Conservation (phyloP, 1,140 invertebrate species). For the Vollenhovia emeryi region DNA sequence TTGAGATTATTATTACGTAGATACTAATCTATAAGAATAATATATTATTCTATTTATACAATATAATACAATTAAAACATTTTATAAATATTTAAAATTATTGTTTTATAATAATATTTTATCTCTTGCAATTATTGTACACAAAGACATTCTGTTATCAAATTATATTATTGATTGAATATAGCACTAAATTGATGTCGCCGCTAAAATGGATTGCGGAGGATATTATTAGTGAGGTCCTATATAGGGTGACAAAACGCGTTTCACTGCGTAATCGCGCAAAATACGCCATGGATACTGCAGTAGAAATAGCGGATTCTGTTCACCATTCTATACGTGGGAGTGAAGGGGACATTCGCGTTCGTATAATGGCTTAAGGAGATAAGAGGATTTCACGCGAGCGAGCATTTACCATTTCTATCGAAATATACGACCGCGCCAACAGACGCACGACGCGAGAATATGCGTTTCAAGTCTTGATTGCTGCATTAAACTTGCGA, state of each 20-base stretch:
- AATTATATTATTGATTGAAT: background rate
- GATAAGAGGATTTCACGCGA: slow-evolving; percentile 60
- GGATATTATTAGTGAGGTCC: slow-evolving; percentile 13
- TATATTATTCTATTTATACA: background rate
- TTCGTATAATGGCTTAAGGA: slow-evolving; percentile 57
- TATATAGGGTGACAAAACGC: background rate
- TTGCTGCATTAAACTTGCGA: background rate
- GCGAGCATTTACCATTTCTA: slow-evolving; percentile 45
- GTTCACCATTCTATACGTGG: slow-evolving; percentile 19
- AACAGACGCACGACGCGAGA: background rate
- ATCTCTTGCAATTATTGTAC: background rate
- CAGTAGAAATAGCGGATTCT: slow-evolving; percentile 36
- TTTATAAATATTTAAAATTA: background rate
- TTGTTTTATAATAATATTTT: background rate
- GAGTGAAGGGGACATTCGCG: background rate
- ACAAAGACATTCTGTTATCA: background rate
- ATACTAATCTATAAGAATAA: background rate
- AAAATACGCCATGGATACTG: slow-evolving; percentile 4
- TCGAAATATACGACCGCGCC: slow-evolving; percentile 26
- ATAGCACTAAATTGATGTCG: background rate
- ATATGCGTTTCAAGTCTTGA: slow-evolving; percentile 13
- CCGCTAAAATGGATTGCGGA: background rate
- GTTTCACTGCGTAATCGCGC: slow-evolving; percentile 22
- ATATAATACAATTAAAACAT: background rate
- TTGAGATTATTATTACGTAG: background rate